Evolutionary conservation across 2,113 vertebrate species (phyloP).

Genomic region (Siniperca chuatsi): DNA sequence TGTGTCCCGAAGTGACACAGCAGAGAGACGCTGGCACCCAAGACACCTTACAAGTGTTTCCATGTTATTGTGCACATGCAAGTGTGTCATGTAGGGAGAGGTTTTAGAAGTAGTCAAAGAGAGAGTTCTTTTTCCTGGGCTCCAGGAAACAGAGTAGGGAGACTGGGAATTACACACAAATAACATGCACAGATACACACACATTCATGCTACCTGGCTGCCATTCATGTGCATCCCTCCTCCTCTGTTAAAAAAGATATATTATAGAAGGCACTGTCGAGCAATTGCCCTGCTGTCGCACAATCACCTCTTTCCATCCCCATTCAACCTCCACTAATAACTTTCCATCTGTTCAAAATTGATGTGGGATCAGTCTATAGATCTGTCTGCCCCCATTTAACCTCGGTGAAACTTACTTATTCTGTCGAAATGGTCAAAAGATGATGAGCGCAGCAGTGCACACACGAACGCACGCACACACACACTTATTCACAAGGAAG

Average conservation of each 20-base stretch:
- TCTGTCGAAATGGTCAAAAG: constrained; percentile 38
- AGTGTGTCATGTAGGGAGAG: background rate
- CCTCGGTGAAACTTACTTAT: constrained; percentile 48
- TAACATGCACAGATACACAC: background rate
- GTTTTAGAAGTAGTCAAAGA: background rate
- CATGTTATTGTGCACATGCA: background rate
- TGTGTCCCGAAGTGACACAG: constrained; percentile 34
- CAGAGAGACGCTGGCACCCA: background rate
- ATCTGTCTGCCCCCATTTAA: constrained; percentile 76
- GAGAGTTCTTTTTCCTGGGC: background rate
- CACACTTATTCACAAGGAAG: constrained; percentile 6
- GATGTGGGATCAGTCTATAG: constrained; percentile 70
- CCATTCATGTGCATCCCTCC: background rate
- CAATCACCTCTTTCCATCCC: constrained; percentile 41
- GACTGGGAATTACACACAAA: background rate
- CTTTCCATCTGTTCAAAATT: constrained; percentile 70
- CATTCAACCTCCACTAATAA: constrained; percentile 72
- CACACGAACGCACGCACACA: background rate
- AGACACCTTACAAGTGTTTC: constrained; percentile 20
- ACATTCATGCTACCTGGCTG: background rate
- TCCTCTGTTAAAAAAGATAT: constrained; percentile 28
- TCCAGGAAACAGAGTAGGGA: background rate
- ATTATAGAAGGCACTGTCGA: constrained; percentile 38
- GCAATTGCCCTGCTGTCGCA: constrained; percentile 51
- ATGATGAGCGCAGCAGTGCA: fast-evolving